These are phyloP conservation scores for Sebastes flavidus DNA, from an alignment of 2,797 vertebrate species.

Conservation along the genomic window DNA sequence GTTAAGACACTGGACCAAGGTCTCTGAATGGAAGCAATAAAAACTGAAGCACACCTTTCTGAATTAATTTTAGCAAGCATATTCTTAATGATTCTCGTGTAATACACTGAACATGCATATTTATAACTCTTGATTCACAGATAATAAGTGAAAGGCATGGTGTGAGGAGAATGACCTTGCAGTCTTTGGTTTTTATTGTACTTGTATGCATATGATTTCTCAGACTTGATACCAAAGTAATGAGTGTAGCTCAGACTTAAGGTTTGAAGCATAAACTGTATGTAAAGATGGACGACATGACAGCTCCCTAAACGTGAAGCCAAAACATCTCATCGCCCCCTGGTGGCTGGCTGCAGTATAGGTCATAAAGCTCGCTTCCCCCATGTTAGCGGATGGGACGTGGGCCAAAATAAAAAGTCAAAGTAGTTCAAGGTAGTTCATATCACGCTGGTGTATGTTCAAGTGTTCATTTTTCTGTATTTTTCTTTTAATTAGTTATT, in stretches of 20 bases:
- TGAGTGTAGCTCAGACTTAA: slow-evolving; percentile 26
- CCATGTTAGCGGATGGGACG: too few relatives aligned
- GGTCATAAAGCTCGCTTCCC: too few relatives aligned
- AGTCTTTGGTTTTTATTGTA: slow-evolving; percentile 25
- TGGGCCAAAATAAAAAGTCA: too few relatives aligned
- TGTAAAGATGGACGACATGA: too few relatives aligned
- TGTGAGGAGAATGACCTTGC: slow-evolving; percentile 14
- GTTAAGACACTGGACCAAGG: slow-evolving; percentile 28
- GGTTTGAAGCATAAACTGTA: neutral
- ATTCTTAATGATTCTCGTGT: neutral
- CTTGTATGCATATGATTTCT: slow-evolving; percentile 36
- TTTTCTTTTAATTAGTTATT: too few relatives aligned
- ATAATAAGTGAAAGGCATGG: neutral
- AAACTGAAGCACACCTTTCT: slow-evolving; percentile 41
- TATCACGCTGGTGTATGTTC: too few relatives aligned
- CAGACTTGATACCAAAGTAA: slow-evolving; percentile 70
- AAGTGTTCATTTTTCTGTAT: too few relatives aligned
- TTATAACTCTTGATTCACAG: slow-evolving; percentile 16
- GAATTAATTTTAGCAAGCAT: neutral
- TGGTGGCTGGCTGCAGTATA: too few relatives aligned
- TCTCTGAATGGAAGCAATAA: slow-evolving; percentile 70
- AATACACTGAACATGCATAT: slow-evolving; percentile 21
- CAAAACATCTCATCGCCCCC: too few relatives aligned
- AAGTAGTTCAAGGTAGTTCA: too few relatives aligned
- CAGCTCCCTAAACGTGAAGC: too few relatives aligned